A percentile compares a stretch with the other conserved stretches of the same genome.
Conservation (phyloP, 1,140 invertebrate genomes). For the Trichonephila clavipes region DNA sequence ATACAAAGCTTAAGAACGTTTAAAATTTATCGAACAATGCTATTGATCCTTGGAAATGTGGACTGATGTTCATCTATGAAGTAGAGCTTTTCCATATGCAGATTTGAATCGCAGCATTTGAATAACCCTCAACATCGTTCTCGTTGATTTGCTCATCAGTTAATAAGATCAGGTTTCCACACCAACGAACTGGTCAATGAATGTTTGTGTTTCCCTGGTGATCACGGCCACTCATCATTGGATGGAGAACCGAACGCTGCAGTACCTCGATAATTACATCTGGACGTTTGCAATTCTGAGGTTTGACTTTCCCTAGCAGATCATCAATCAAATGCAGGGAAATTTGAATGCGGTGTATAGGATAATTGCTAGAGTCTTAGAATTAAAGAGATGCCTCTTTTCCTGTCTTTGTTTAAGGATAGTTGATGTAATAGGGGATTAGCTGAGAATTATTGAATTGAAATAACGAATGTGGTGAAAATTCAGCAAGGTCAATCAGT, state of each 20-base stretch:
- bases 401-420: not conserved
- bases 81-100: not conserved
- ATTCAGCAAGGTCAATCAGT: not conserved
- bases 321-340: conserved; percentile 26
- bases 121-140: conserved; percentile 6
- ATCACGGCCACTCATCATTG: conserved; percentile 43
- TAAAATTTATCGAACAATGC: not conserved
- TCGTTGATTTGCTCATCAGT: conserved; percentile 49
- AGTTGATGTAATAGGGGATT: not conserved
- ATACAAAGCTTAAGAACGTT: not conserved
- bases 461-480: no score
- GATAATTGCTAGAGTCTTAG: not conserved
- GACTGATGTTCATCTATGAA: no score
- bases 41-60: not conserved
- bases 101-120: conserved; percentile 8
- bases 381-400: conserved; percentile 23
- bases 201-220: conserved; percentile 57
- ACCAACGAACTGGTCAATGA: conserved; percentile 32
- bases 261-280: conserved; percentile 40
- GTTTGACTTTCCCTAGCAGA: conserved; percentile 42
- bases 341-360: not conserved
- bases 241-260: not conserved
- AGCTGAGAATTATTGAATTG: not conserved
- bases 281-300: conserved; percentile 6
- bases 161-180: conserved; percentile 26